Conservation (phyloP, 2,888 invertebrate genomes). For the Maniola hyperantus region DNA sequence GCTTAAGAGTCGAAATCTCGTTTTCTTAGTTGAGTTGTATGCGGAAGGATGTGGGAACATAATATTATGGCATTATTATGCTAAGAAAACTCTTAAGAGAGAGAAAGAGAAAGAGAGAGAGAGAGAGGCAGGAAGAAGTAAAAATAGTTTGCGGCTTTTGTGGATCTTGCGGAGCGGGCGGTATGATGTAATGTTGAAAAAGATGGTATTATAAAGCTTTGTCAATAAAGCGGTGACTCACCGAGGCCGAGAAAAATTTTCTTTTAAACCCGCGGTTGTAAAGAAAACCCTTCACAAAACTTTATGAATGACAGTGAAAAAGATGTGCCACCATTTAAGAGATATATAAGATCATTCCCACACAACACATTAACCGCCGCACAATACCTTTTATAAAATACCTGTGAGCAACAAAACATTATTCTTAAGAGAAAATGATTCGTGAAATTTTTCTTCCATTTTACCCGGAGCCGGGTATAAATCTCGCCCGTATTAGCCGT, state of each 20-base stretch:
- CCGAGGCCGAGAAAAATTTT: not conserved
- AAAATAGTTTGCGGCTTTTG: too few species aligned
- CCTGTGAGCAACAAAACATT: constrained; percentile 37
- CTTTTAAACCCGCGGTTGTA: constrained; percentile 6
- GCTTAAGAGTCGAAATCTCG: too few species aligned
- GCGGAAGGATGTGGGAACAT: too few species aligned
- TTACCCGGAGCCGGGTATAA: constrained; percentile 41
- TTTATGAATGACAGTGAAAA: constrained; percentile 22
- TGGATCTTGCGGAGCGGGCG: too few species aligned
- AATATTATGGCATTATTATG: too few species aligned
- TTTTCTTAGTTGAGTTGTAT: too few species aligned
- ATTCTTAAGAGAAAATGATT: constrained; percentile 48
- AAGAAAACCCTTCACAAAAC: constrained; percentile 9
- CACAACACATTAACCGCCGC: constrained; percentile 28
- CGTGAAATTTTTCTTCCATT: constrained; percentile 46
- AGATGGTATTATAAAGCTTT: not conserved
- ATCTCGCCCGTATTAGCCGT: constrained; percentile 41
- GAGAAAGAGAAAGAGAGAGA: too few species aligned
- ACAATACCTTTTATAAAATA: constrained; percentile 32
- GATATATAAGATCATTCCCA: constrained; percentile 24
- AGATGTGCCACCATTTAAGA: constrained; percentile 28
- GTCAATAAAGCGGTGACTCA: not conserved
- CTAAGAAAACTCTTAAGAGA: too few species aligned
- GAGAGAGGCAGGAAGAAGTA: too few species aligned
- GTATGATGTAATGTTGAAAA: too few species aligned